Percentiles rank a stretch among this genome's conserved stretches.
Evolutionary conservation across 2,797 vertebrate genomes (phyloP).

Genomic region (Microctenopoma lineatum): DNA sequence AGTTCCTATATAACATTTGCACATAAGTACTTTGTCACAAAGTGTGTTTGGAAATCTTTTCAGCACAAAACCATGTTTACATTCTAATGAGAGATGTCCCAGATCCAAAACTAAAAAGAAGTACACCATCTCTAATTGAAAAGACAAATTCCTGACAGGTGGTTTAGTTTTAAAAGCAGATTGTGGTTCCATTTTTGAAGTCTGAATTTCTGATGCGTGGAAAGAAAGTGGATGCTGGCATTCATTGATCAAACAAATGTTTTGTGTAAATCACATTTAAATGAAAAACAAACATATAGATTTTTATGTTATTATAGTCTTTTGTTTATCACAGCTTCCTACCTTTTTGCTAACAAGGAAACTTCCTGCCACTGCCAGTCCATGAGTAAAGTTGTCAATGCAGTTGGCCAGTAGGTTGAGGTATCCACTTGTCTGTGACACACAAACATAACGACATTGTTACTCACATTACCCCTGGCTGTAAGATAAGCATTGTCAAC

Average conservation of each 20-base stretch:
- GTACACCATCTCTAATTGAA: too few relatives aligned
- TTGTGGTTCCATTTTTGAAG: too few relatives aligned
- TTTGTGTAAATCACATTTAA: not conserved
- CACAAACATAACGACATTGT: slow-evolving; percentile 12
- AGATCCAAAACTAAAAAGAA: too few relatives aligned
- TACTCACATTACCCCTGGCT: not conserved
- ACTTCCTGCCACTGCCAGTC: slow-evolving; percentile 95
- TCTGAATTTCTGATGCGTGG: too few relatives aligned
- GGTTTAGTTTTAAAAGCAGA: too few relatives aligned
- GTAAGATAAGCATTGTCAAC: not conserved
- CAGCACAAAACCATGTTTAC: too few relatives aligned
- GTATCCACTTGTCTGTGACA: slow-evolving; percentile 92
- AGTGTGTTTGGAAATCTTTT: too few relatives aligned
- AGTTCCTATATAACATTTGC: too few relatives aligned
- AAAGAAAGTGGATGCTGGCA: not conserved
- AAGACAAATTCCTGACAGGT: too few relatives aligned
- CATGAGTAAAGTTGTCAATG: slow-evolving; percentile 99
- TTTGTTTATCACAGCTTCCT: slow-evolving; percentile 49
- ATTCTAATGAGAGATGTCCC: too few relatives aligned
- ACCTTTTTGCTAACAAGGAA: slow-evolving; percentile 99
- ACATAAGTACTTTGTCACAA: too few relatives aligned
- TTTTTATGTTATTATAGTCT: not conserved
- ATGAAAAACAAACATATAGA: not conserved
- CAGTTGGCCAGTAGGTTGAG: slow-evolving; percentile 97
- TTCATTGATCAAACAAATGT: not conserved